Evolutionary conservation across 2,888 invertebrate genomes (phyloP).

Genomic region (Incurvaria masculella): DNA sequence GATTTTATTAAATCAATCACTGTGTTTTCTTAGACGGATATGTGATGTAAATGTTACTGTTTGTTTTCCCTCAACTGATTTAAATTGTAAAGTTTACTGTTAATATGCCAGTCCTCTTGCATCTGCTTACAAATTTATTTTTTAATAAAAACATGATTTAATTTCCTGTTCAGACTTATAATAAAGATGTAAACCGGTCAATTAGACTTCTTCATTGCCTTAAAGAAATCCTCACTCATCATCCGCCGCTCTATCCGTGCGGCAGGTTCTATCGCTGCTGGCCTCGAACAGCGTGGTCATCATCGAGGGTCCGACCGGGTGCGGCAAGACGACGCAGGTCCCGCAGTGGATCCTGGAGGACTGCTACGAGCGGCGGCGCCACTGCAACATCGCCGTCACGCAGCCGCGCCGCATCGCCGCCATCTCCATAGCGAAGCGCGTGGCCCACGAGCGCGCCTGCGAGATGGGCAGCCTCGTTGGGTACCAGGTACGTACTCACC

Average conservation of each 20-base stretch:
- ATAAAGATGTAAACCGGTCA: not conserved
- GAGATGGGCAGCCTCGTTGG: constrained; percentile 79
- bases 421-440: constrained; percentile 81
- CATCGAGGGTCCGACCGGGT: constrained; percentile 91
- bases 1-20: too few species aligned
- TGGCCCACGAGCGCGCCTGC: constrained; percentile 83
- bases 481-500: constrained; percentile 70
- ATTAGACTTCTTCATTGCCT: constrained; percentile 1
- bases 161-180: not conserved
- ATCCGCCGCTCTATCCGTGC: not conserved
- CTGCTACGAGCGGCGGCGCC: constrained; percentile 55
- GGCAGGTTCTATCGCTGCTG: constrained; percentile 68
- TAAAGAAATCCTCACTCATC: not conserved
- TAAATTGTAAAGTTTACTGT: not conserved
- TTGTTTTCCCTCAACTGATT: too few species aligned
- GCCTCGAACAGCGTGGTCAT: constrained; percentile 70
- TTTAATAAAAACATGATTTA: constrained; percentile 6
- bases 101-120: not conserved
- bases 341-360: constrained; percentile 92
- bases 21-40: too few species aligned
- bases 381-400: constrained; percentile 88
- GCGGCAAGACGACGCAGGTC: constrained; percentile 87
- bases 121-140: too few species aligned
- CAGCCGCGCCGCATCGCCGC: constrained; percentile 95
- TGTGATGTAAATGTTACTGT: too few species aligned